phyloP scores from a whole-genome alignment of 2,797 vertebrate genomes.

The Pyrocephalus nanus region DNA sequence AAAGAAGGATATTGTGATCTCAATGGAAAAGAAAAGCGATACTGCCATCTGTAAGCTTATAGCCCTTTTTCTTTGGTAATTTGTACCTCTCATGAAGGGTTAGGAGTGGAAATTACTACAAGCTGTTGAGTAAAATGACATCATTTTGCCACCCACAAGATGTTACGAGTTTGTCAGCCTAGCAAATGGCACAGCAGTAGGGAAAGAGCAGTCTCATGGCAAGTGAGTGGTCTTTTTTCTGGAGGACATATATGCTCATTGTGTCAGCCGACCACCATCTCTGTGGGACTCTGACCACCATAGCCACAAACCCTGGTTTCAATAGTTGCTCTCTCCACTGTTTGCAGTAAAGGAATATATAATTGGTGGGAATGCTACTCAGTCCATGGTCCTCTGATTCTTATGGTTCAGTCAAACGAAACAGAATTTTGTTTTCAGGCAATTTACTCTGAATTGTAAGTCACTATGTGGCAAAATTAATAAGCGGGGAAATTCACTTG shows the following conservation, averaged over 20 bases:
- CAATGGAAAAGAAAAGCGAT: slow-evolving; percentile 67
- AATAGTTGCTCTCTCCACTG: neutral
- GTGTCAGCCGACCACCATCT: neutral
- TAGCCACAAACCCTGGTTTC: neutral
- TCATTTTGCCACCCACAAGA: slow-evolving; percentile 75
- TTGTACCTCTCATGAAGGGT: slow-evolving; percentile 53
- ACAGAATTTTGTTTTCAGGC: neutral
- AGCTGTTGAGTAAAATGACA: slow-evolving; percentile 68
- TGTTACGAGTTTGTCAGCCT: slow-evolving; percentile 23
- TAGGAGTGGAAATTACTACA: slow-evolving; percentile 74
- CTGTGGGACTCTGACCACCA: neutral
- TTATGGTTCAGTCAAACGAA: neutral
- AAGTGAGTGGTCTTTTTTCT: neutral
- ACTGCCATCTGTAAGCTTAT: slow-evolving; percentile 57
- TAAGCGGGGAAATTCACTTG: neutral
- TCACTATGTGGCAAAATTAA: neutral
- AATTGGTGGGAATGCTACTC: neutral
- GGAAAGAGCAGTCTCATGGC: slow-evolving; percentile 3
- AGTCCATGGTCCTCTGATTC: neutral
- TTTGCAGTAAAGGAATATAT: neutral
- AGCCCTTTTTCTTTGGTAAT: slow-evolving; percentile 57
- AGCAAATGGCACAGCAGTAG: slow-evolving; percentile 26
- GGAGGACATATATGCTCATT: neutral
- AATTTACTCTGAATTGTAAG: neutral
- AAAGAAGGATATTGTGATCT: slow-evolving; percentile 69